phyloP scores from a whole-genome alignment of 2,888 invertebrate species.

The Aphrophora alni region DNA sequence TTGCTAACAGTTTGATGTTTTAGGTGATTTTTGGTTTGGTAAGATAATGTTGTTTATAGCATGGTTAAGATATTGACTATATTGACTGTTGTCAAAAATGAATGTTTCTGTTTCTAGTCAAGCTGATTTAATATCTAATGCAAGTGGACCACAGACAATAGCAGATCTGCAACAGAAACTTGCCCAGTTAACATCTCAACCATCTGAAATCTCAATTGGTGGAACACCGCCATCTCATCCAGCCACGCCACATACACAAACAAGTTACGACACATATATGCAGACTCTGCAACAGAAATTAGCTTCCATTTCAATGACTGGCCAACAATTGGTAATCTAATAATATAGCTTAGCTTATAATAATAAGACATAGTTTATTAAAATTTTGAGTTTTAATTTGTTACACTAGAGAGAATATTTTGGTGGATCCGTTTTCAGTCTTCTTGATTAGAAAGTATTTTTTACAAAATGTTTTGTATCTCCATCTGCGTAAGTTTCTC shows the following conservation, averaged over 20 bases:
- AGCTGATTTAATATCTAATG: not conserved
- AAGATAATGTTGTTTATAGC: no score
- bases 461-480: no score
- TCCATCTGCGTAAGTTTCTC: no score
- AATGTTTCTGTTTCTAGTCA: not conserved
- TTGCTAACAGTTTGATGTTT: no score
- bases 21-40: no score
- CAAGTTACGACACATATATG: conserved; percentile 72
- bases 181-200: conserved; percentile 62
- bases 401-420: no score
- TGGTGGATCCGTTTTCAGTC: no score
- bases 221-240: conserved; percentile 62
- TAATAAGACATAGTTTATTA: not conserved
- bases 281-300: conserved; percentile 74
- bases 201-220: conserved; percentile 57
- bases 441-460: no score
- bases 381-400: no score
- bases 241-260: conserved; percentile 70
- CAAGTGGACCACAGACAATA: conserved; percentile 59
- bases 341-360: not conserved
- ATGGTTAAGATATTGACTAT: no score
- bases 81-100: no score
- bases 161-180: conserved; percentile 66
- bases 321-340: conserved; percentile 32
- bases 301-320: conserved; percentile 58